A percentile compares a stretch with the other conserved stretches of the same genome.
These are phyloP conservation scores for Eupelmus urozonus DNA, from an alignment of 2,888 invertebrate species.

Conservation along the genomic window DNA sequence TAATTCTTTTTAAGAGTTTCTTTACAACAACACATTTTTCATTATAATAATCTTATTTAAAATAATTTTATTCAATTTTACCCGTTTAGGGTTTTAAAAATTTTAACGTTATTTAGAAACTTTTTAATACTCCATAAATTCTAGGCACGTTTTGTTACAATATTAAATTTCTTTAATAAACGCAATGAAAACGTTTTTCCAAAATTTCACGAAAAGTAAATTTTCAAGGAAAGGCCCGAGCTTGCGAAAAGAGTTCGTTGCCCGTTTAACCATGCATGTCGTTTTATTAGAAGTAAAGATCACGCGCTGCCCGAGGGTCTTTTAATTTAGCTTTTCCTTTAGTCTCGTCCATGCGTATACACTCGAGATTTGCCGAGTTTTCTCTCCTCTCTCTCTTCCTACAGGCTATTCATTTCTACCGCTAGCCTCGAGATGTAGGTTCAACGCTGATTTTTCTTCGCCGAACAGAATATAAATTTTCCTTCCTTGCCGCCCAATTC, in stretches of 20 bases:
- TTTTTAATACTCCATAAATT: no score
- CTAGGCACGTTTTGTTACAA: no score
- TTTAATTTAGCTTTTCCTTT: constrained; percentile 52
- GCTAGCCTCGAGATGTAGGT: background rate
- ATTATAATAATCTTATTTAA: no score
- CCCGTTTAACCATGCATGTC: constrained; percentile 2
- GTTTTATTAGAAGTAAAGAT: constrained; percentile 48
- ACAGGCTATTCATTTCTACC: constrained; percentile 34
- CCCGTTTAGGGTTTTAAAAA: no score
- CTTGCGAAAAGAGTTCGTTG: background rate
- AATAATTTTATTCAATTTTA: no score
- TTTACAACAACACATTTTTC: no score
- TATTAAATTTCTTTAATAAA: no score
- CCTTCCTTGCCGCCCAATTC: background rate
- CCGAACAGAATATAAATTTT: background rate
- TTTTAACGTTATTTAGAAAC: no score
- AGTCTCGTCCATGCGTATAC: background rate
- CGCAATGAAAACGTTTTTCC: no score
- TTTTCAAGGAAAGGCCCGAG: background rate
- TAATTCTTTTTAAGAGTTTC: no score
- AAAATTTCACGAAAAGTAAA: no score
- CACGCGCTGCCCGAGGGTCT: constrained; percentile 33
- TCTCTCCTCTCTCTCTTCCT: background rate
- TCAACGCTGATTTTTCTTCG: constrained; percentile 8
- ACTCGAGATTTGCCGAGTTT: background rate